Evolutionary conservation across 2,888 invertebrate genomes (phyloP).

Genomic region (Salpingus planirostris): DNA sequence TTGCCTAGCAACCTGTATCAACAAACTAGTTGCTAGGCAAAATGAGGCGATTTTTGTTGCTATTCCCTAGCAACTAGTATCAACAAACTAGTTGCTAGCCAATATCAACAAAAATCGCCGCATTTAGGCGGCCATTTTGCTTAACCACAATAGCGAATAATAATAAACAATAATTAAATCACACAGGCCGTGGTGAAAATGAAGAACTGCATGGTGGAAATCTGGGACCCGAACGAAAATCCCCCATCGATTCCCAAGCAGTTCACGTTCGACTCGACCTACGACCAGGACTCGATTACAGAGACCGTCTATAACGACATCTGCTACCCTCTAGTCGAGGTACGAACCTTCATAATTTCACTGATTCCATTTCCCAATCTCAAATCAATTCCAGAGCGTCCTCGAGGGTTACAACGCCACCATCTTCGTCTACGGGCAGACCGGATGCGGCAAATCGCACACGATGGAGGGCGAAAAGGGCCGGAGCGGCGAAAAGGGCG

Average conservation of each 20-base stretch:
- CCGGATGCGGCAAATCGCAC: slow-evolving; percentile 85
- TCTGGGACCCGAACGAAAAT: slow-evolving; percentile 54
- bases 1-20: too few species aligned
- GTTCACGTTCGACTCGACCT: slow-evolving; percentile 81
- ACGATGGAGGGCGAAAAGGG: slow-evolving; percentile 69
- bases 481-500: slow-evolving; percentile 46
- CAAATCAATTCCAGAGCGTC: slow-evolving; percentile 59
- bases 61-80: too few species aligned
- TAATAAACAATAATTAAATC: slow-evolving; percentile 1
- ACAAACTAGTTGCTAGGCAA: too few species aligned
- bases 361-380: too few species aligned
- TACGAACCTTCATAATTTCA: too few species aligned
- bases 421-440: slow-evolving; percentile 89
- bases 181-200: slow-evolving; percentile 57
- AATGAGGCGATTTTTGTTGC: too few species aligned
- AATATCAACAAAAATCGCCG: too few species aligned
- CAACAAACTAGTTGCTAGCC: too few species aligned
- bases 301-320: slow-evolving; percentile 83
- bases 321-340: slow-evolving; percentile 73
- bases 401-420: slow-evolving; percentile 89
- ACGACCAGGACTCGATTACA: slow-evolving; percentile 67
- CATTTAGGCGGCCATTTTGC: not conserved
- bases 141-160: slow-evolving; percentile 1
- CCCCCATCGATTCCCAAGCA: slow-evolving; percentile 54
- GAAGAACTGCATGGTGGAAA: slow-evolving; percentile 52